phyloP scores from a whole-genome alignment of 2,888 invertebrate species.

The Octonoba sinensis region DNA sequence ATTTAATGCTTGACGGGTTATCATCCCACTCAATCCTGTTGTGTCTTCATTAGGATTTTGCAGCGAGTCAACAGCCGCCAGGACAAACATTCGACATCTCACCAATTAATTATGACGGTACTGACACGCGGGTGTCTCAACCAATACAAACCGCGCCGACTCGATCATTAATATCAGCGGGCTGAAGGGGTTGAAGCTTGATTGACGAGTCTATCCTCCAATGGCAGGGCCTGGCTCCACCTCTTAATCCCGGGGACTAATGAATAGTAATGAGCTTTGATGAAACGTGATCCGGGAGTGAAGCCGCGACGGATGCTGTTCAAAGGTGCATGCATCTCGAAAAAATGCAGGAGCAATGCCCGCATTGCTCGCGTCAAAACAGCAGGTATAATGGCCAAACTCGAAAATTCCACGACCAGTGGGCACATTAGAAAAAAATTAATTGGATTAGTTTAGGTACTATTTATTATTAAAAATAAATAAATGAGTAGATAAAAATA shows the following conservation, averaged over 20 bases:
- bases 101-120: constrained; percentile 48
- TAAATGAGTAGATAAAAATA: too few species aligned
- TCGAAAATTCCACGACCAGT: too few species aligned
- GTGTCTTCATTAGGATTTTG: constrained; percentile 24
- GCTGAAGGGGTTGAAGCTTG: constrained; percentile 49
- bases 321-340: constrained; percentile 4
- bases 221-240: constrained; percentile 45
- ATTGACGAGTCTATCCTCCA: constrained; percentile 52
- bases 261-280: constrained; percentile 57
- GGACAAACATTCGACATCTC: constrained; percentile 20
- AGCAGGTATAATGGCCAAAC: too few species aligned
- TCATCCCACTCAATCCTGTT: too few species aligned
- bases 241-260: constrained; percentile 54
- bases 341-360: constrained; percentile 29
- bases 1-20: too few species aligned
- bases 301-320: background rate
- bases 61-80: constrained; percentile 24
- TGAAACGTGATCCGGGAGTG: constrained; percentile 41
- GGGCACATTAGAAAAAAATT: too few species aligned
- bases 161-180: constrained; percentile 46
- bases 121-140: constrained; percentile 32
- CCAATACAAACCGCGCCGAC: constrained; percentile 41
- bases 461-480: too few species aligned
- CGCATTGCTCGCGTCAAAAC: too few species aligned
- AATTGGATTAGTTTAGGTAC: too few species aligned